These are phyloP conservation scores for Pelagia noctiluca DNA, from an alignment of 30 jellyfish, hydroid and myxozoan species.

Conservation along the genomic window DNA sequence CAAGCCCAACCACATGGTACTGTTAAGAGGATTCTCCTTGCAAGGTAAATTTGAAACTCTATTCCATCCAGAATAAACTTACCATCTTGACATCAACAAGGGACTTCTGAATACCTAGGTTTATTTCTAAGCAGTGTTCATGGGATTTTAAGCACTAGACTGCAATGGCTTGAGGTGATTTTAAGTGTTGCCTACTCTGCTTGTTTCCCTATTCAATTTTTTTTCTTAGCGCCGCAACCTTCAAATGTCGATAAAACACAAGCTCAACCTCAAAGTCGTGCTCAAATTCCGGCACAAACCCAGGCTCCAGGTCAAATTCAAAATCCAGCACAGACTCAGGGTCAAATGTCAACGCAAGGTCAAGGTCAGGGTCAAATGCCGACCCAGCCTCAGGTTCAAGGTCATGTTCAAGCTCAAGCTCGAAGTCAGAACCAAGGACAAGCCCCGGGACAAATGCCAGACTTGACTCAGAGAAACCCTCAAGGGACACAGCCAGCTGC, in stretches of 20 bases:
- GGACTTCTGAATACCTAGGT: too few relatives aligned
- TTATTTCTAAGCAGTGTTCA: too few relatives aligned
- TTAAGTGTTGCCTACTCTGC: too few relatives aligned
- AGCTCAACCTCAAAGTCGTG: not conserved
- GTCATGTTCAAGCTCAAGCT: not conserved
- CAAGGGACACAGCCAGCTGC: too few relatives aligned
- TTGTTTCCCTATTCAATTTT: too few relatives aligned
- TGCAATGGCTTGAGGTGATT: too few relatives aligned
- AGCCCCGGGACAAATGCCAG: not conserved
- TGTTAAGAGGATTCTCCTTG: constrained; percentile 66
- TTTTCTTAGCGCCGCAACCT: not conserved
- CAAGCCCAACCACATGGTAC: constrained; percentile 75
- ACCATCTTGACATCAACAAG: too few relatives aligned
- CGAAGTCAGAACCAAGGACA: not conserved
- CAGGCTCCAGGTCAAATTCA: not conserved
- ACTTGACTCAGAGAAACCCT: too few relatives aligned
- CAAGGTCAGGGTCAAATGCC: not conserved
- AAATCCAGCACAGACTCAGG: not conserved
- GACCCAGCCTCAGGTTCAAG: not conserved
- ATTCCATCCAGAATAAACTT: not conserved
- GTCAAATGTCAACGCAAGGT: not conserved
- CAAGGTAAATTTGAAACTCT: constrained; percentile 33
- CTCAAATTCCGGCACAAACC: not conserved
- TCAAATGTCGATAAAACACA: not conserved
- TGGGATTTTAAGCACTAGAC: too few relatives aligned